These are phyloP conservation scores for Anseranas semipalmata DNA, from an alignment of 2,113 vertebrate species.

Conservation along the genomic window DNA sequence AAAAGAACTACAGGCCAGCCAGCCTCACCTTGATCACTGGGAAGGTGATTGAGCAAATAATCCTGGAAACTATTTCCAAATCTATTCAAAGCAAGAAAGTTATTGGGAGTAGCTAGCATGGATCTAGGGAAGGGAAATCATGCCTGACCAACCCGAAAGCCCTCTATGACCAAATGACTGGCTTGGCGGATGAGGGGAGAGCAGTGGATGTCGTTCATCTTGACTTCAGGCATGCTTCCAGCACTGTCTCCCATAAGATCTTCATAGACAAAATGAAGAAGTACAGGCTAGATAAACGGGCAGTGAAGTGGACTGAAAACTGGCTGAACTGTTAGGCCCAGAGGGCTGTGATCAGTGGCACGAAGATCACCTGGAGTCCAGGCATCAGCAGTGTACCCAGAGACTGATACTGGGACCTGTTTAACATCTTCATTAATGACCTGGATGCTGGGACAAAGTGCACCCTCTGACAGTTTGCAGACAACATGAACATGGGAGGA, in stretches of 20 bases:
- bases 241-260: background rate
- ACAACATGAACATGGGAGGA: background rate
- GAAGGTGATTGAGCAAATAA: background rate
- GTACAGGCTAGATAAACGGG: background rate
- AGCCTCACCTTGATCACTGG: background rate
- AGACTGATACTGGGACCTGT: background rate
- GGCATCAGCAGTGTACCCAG: background rate
- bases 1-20: background rate
- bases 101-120: background rate
- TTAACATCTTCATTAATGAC: background rate
- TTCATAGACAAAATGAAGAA: background rate
- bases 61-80: background rate
- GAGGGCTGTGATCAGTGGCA: background rate
- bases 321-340: background rate
- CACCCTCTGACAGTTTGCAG: background rate
- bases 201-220: background rate
- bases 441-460: accelerated
- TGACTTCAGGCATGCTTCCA: background rate
- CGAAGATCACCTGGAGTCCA: background rate
- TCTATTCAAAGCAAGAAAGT: background rate
- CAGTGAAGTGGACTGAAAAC: background rate
- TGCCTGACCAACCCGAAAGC: background rate
- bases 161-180: background rate
- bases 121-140: background rate
- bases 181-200: background rate